Evolutionary conservation across 35 echinoderm and acorn worm species (phyloP), one percentile per base, ranked within the genome.

Genomic region (Heliocidaris tuberculata): DNA sequence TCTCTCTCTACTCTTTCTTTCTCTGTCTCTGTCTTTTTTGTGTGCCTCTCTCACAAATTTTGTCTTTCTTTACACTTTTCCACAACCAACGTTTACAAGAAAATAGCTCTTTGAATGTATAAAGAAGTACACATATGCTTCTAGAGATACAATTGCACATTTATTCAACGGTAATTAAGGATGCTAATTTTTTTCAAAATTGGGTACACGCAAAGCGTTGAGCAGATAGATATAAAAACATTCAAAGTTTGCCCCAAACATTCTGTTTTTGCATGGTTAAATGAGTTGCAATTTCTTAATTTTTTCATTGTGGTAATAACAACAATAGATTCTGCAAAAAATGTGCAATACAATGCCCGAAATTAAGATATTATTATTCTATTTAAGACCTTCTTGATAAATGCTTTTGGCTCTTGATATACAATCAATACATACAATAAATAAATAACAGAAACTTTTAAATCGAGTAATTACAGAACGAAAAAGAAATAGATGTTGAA

Each of bases 101-200:
- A 85, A 2, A 4, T 4, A 85, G 15, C 15, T 85, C 31, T 47
- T 30, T 2, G 35, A 17, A 89, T 89, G n/a, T n/a, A 89, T 47
- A 9, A 47, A 9, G 2, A 19, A 47, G 31, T 89, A 89, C 47
- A 85, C 47, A 89, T 35, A 32, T 5, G 31, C 3, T 47, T 89
- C 31, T 89, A 89, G 87, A 89, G 87, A 89, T 89, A 89, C 87
- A 89, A 89, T 89, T 89, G 87, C 87, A 89, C 87, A 89, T 89
- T 89, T 89, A 89, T 89, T 89, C 87, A 48, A 89, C 87, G 19
- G 47, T 47, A 47, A 47, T 89, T 89, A 89, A 48, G 87, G 47
- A 47, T 89, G 2, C 87, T 47, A 48, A 89, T 17, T 47, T 89
- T 89, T 9, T 89, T 89, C 12, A 89, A 89, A 32, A 89, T 8